Evolutionary conservation across 2,797 vertebrate genomes (phyloP), one percentile per base, ranked within the genome.

Genomic region (Sebastes diaconus): DNA sequence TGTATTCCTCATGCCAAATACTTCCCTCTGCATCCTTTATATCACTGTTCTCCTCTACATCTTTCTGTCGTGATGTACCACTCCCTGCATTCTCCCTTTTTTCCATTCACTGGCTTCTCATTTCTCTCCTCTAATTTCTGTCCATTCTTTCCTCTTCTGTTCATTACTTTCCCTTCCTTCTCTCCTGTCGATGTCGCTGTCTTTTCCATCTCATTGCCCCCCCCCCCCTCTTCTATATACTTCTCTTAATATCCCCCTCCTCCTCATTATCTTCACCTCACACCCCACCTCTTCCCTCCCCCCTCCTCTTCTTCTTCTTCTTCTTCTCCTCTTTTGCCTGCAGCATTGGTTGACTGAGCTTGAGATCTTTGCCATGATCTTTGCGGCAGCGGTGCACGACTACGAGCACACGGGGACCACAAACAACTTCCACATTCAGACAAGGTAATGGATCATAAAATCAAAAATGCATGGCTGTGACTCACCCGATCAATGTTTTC

Each of bases 341-440:
- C 93, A 99, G 98, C 98, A 99, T 89, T 99, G 98, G 98, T 89
- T 99, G 94, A 98, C 98, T 2, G 98, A 99, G 94, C 94, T 99
- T 85, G 98, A 99, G 94, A 99, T 98, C 94, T 98, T 98, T 22
- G 97, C 97, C 78, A 97, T 98, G 93, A 97, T 94, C 92, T 94
- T 95, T 7, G 98, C 98, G 50, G 98, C 98, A 25, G 97, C 97
- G 1, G 96, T 99, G 91, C 98, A 99, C 9, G 98, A 99, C 91
- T 99, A 99, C 22, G 98, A 99, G 84, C 98, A 99, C 92, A 99
- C 98, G 0, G 98, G 98, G 86, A 99, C 98, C 80, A 99, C 98
- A 88, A 99, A 99, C 96, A 99, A 98, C 95, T 99, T 99, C 93
- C 98, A 99, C 94, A 99, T 99, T 91, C 98, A 99, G 94, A 99